phyloP scores from a whole-genome alignment of 2,113 vertebrate genomes.

The Sisor rabdophorus region DNA sequence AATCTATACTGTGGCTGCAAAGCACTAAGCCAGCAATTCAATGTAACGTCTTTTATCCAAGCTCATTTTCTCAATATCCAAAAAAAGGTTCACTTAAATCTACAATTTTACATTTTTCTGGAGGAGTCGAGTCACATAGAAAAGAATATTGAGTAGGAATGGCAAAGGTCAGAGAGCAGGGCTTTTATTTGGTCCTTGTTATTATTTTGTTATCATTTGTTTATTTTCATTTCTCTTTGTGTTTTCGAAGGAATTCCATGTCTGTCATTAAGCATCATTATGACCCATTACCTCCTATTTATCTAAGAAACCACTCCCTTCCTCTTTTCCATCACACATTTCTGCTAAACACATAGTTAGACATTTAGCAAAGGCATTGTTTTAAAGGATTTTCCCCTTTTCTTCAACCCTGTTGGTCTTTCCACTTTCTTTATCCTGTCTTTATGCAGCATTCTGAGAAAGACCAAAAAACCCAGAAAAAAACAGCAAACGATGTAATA shows the following conservation, averaged over 20 bases:
- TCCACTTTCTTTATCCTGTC: slow-evolving; percentile 29
- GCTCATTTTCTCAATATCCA: background rate
- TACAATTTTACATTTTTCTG: background rate
- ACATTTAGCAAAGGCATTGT: slow-evolving; percentile 55
- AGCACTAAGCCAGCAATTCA: background rate
- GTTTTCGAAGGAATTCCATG: slow-evolving; percentile 64
- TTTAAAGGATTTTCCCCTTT: slow-evolving; percentile 50
- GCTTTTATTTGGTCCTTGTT: slow-evolving; percentile 51
- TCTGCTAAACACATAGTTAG: slow-evolving; percentile 46
- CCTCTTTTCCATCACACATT: slow-evolving; percentile 57
- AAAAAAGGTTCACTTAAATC: too few relatives aligned
- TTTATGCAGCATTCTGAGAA: background rate
- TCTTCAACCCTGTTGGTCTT: slow-evolving; percentile 21
- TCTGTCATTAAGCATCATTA: slow-evolving; percentile 77
- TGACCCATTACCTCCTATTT: slow-evolving; percentile 74
- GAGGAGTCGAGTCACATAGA: background rate
- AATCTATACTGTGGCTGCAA: too few relatives aligned
- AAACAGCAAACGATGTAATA: background rate
- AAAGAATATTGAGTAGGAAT: slow-evolving; percentile 5
- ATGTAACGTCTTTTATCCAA: background rate
- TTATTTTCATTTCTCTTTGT: slow-evolving; percentile 64
- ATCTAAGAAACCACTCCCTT: slow-evolving; percentile 70
- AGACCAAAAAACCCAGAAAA: background rate
- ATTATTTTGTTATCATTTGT: slow-evolving; percentile 63
- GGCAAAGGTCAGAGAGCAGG: background rate